These are phyloP conservation scores for Oreortyx pictus DNA, from an alignment of 2,797 vertebrate genomes.

Conservation along the genomic window DNA sequence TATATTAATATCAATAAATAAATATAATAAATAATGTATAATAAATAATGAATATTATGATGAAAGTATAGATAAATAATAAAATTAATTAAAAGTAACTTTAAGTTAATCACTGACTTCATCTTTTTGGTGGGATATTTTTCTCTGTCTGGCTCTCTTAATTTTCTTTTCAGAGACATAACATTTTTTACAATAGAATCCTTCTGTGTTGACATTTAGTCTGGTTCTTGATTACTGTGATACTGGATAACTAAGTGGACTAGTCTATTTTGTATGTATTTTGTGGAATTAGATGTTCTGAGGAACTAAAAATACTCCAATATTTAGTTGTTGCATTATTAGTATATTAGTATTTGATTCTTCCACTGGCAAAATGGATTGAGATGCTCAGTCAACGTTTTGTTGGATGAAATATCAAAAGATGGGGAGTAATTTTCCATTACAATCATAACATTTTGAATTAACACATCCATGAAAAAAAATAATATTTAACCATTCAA, in stretches of 20 bases:
- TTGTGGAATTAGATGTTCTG: not conserved
- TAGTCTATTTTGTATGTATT: not conserved
- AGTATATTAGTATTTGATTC: not conserved
- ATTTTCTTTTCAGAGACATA: rapidly evolving
- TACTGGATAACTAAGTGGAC: rapidly evolving
- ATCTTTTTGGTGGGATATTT: not conserved
- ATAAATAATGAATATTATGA: too few species aligned
- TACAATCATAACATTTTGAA: not conserved
- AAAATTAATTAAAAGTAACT: not conserved
- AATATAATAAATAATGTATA: too few species aligned
- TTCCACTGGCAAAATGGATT: not conserved
- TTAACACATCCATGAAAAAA: not conserved
- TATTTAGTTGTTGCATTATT: not conserved
- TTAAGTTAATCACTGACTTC: rapidly evolving
- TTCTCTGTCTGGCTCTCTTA: not conserved
- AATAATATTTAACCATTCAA: not conserved
- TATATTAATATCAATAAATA: too few species aligned
- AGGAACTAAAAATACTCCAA: rapidly evolving
- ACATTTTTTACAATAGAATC: rapidly evolving
- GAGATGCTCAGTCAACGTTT: rapidly evolving
- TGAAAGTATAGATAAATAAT: too few species aligned
- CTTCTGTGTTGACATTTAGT: not conserved
- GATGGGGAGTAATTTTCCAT: not conserved
- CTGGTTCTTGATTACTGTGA: not conserved
- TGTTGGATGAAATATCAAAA: not conserved